Evolutionary conservation across 1,140 invertebrate species (phyloP).

Genomic region (Drosophila hydei): DNA sequence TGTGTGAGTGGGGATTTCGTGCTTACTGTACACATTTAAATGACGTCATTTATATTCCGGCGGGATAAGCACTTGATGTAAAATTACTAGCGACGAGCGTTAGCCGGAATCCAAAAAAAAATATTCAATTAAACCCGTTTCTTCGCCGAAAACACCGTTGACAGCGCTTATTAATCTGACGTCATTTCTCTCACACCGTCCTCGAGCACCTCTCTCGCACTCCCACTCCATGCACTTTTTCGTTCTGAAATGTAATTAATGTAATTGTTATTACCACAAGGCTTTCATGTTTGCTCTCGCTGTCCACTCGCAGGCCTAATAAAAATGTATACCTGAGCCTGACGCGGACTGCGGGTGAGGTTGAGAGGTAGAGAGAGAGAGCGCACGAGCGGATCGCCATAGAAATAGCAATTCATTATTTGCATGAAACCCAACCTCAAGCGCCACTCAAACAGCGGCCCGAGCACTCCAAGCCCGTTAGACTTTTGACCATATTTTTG

Average conservation of each 20-base stretch:
- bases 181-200: slow-evolving; percentile 52
- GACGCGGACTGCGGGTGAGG: neutral
- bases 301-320: slow-evolving; percentile 46
- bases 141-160: slow-evolving; percentile 58
- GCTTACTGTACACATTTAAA: slow-evolving; percentile 68
- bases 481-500: slow-evolving; percentile 36
- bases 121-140: slow-evolving; percentile 80
- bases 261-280: slow-evolving; percentile 69
- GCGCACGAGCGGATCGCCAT: too few relatives aligned
- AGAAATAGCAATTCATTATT: slow-evolving; percentile 68
- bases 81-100: slow-evolving; percentile 61
- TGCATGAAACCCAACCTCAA: slow-evolving; percentile 36
- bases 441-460: slow-evolving; percentile 24
- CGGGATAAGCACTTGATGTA: slow-evolving; percentile 79
- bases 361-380: too few relatives aligned
- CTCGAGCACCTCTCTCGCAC: slow-evolving; percentile 14
- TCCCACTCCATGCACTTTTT: slow-evolving; percentile 1
- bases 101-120: slow-evolving; percentile 69
- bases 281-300: slow-evolving; percentile 7
- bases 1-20: slow-evolving; percentile 44
- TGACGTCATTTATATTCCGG: slow-evolving; percentile 78
- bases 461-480: slow-evolving; percentile 26
- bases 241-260: slow-evolving; percentile 73
- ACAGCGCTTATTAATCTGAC: slow-evolving; percentile 74
- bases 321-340: slow-evolving; percentile 48